Conservation (phyloP, 2,113 vertebrate species). For the Felis chaus region DNA sequence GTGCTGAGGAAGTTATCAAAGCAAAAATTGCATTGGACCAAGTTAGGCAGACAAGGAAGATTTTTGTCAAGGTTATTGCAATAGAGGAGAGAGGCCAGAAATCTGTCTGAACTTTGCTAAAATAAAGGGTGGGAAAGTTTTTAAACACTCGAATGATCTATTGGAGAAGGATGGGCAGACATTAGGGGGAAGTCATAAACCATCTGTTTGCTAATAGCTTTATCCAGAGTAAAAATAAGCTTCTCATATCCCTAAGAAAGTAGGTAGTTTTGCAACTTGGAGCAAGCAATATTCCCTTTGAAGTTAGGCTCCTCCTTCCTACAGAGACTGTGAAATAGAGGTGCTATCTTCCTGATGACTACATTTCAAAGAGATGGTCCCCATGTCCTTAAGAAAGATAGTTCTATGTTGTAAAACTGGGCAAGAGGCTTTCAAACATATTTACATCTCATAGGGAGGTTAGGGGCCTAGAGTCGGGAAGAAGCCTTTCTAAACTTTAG, state of each 20-base stretch:
- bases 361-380: not conserved
- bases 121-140: not conserved
- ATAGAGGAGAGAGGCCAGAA: not conserved
- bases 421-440: not conserved
- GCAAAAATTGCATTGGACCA: not conserved
- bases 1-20: not conserved
- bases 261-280: not conserved
- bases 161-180: not conserved
- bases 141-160: not conserved
- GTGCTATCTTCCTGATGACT: not conserved
- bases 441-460: not conserved
- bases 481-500: not conserved
- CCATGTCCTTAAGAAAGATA: not conserved
- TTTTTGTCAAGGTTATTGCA: not conserved
- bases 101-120: not conserved
- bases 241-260: not conserved
- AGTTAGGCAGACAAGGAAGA: not conserved
- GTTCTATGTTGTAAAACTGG: not conserved
- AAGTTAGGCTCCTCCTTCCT: not conserved
- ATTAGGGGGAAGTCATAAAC: not conserved
- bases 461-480: not conserved
- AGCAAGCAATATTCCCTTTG: not conserved
- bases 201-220: not conserved
- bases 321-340: not conserved
- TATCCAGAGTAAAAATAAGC: not conserved